These are phyloP conservation scores for Suncus etruscus DNA, from an alignment of 2,113 vertebrate species.

Conservation along the genomic window DNA sequence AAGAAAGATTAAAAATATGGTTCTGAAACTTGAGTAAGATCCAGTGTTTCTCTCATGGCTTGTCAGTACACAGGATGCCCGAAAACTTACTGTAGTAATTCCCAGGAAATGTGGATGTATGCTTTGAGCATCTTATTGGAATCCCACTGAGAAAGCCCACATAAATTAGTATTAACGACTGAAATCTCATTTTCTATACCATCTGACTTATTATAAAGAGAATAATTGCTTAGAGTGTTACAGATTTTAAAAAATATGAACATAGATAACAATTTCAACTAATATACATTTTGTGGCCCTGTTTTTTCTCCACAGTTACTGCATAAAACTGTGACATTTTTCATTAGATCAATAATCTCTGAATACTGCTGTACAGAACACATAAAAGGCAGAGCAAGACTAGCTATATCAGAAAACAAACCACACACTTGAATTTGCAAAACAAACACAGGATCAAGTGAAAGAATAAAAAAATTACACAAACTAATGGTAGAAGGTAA, in stretches of 20 bases:
- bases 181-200: neutral
- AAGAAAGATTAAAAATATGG: neutral
- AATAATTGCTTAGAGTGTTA: neutral
- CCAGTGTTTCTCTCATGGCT: neutral
- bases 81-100: neutral
- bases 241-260: neutral
- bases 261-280: neutral
- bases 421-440: too few relatives aligned
- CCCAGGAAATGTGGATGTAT: too few relatives aligned
- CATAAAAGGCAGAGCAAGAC: too few relatives aligned
- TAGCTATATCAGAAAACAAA: too few relatives aligned
- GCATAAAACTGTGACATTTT: too few relatives aligned
- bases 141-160: neutral
- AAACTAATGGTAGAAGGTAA: too few relatives aligned
- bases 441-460: too few relatives aligned
- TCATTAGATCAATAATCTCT: too few relatives aligned
- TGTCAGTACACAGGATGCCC: neutral
- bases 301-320: too few relatives aligned
- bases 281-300: neutral
- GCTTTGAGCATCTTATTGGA: neutral
- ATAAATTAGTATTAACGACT: neutral
- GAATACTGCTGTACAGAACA: too few relatives aligned
- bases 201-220: neutral
- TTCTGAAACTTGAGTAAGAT: neutral
- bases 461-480: too few relatives aligned